Evolutionary conservation across 1,140 invertebrate species (phyloP).

Genomic region (Piezodorus guildinii): DNA sequence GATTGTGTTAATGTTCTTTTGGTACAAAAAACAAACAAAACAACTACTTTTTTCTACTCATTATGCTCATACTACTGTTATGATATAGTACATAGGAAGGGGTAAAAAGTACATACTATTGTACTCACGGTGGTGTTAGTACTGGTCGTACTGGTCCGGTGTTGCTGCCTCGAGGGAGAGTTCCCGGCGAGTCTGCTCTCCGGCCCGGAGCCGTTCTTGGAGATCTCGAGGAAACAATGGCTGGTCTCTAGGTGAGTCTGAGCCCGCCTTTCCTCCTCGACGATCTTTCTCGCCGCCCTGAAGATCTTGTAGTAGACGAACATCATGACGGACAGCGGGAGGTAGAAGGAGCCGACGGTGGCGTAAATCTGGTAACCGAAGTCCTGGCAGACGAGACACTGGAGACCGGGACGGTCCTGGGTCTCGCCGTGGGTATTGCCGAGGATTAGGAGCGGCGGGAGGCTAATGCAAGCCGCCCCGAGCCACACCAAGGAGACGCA

Average conservation of each 20-base stretch:
- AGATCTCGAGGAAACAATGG: slow-evolving; percentile 55
- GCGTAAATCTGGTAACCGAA: slow-evolving; percentile 77
- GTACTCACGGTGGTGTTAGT: slow-evolving; percentile 49
- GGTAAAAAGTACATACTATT: not conserved
- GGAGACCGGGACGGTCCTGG: slow-evolving; percentile 42
- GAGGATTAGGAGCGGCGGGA: slow-evolving; percentile 75
- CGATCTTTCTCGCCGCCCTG: slow-evolving; percentile 67
- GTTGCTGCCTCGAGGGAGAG: slow-evolving; percentile 36
- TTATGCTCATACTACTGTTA: no score
- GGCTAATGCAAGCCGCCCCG: slow-evolving; percentile 73
- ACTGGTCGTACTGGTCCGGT: slow-evolving; percentile 42
- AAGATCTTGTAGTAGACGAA: slow-evolving; percentile 87
- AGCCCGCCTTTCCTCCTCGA: slow-evolving; percentile 71
- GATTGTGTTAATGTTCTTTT: no score
- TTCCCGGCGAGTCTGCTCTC: slow-evolving; percentile 44
- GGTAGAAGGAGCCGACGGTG: slow-evolving; percentile 79
- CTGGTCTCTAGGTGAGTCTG: slow-evolving; percentile 67
- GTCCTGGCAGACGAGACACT: slow-evolving; percentile 74
- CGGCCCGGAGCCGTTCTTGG: slow-evolving; percentile 53
- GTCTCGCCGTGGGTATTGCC: slow-evolving; percentile 64
- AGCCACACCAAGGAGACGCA: slow-evolving; percentile 84
- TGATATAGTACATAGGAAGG: not conserved
- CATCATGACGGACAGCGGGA: slow-evolving; percentile 80
- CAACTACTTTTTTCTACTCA: no score
- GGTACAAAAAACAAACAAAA: no score